A percentile compares a stretch with the other conserved stretches of the same genome.
These are phyloP conservation scores for Hyperoodon ampullatus DNA, from an alignment of 2,113 vertebrate species.

Conservation along the genomic window DNA sequence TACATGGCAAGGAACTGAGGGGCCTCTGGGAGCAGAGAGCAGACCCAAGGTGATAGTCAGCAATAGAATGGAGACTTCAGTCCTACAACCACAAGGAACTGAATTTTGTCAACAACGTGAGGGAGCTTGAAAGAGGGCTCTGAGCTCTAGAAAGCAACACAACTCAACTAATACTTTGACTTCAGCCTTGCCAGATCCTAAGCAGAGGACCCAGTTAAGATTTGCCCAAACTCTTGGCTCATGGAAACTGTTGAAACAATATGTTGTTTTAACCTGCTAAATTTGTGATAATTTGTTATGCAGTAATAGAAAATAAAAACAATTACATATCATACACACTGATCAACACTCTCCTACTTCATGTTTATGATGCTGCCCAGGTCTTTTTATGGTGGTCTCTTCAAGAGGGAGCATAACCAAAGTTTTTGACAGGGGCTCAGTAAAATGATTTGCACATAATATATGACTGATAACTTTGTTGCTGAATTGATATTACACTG, in stretches of 20 bases:
- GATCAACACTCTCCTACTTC: background rate
- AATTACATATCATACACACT: background rate
- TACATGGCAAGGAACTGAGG: background rate
- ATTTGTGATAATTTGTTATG: background rate
- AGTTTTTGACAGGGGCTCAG: background rate
- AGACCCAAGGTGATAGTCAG: background rate
- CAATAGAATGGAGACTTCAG: background rate
- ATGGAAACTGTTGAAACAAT: background rate
- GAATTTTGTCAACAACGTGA: background rate
- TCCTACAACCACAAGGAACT: background rate
- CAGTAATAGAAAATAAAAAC: background rate
- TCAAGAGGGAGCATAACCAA: background rate
- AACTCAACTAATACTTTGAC: background rate
- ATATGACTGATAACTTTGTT: background rate
- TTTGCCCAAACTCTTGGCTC: background rate
- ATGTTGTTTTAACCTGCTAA: background rate
- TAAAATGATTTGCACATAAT: constrained; percentile 25
- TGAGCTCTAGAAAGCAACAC: background rate
- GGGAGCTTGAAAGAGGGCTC: background rate
- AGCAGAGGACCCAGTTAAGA: background rate
- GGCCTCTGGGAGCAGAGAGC: background rate
- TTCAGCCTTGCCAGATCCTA: background rate
- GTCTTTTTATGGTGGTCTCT: background rate
- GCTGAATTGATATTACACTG: background rate
- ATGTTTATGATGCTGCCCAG: background rate